Conservation (phyloP, 2,888 invertebrate genomes). For the Pimpla rufipes region DNA sequence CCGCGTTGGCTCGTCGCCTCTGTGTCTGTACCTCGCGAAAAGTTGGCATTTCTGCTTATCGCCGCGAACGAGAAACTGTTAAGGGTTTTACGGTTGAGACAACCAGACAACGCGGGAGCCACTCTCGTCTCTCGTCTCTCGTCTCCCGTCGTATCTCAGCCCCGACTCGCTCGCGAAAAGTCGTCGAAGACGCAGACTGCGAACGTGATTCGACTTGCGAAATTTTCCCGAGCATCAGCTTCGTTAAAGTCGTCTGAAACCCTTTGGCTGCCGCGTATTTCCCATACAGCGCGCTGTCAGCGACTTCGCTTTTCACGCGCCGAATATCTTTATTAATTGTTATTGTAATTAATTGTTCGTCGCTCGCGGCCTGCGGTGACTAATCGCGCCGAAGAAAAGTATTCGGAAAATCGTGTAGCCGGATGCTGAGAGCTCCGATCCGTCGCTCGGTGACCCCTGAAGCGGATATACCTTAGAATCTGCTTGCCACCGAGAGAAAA, state of each 20-base stretch:
- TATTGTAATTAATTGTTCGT: no score
- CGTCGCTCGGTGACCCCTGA: no score
- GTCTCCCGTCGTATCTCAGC: background rate
- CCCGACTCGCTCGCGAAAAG: background rate
- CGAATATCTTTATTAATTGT: slow-evolving; percentile 13
- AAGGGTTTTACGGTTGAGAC: slow-evolving; percentile 47
- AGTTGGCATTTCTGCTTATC: slow-evolving; percentile 78
- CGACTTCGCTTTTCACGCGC: background rate
- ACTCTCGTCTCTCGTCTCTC: background rate
- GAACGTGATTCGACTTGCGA: slow-evolving; percentile 64
- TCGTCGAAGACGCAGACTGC: slow-evolving; percentile 48
- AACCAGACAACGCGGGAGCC: background rate
- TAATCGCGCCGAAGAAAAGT: no score
- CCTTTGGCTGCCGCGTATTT: slow-evolving; percentile 27
- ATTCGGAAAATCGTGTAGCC: no score
- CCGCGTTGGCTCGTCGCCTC: slow-evolving; percentile 25
- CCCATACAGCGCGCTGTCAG: background rate
- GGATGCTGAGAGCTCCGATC: no score
- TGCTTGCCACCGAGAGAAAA: background rate
- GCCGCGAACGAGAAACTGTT: slow-evolving; percentile 59
- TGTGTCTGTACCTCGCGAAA: slow-evolving; percentile 68
- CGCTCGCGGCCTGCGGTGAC: no score
- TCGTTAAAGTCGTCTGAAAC: slow-evolving; percentile 51
- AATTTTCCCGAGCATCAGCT: slow-evolving; percentile 41
- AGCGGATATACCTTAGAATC: no score